A percentile compares a stretch with the other conserved stretches of the same genome.
Conservation (phyloP, 2,888 invertebrate genomes). For the Vandiemenella viatica region DNA sequence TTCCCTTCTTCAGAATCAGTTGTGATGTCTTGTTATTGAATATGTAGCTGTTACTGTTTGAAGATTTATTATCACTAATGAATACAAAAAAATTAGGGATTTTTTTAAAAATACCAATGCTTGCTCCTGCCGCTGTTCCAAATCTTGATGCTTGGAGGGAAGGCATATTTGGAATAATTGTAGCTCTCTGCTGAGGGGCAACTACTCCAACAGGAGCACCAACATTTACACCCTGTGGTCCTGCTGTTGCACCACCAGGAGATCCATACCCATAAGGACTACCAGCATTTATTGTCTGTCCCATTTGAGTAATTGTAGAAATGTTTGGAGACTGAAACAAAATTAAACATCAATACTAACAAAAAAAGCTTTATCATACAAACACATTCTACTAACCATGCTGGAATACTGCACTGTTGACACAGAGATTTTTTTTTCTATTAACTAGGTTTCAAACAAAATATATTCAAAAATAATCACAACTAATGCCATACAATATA, state of each 20-base stretch:
- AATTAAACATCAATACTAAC: too few relatives aligned
- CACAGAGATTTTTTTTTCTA: too few relatives aligned
- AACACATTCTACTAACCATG: too few relatives aligned
- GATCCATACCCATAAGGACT: conserved; percentile 29
- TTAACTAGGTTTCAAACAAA: neutral
- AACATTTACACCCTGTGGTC: conserved; percentile 22
- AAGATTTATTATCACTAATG: too few relatives aligned
- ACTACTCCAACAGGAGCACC: conserved; percentile 32
- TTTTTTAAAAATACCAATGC: conserved; percentile 17
- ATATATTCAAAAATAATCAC: neutral
- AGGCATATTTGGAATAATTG: conserved; percentile 25
- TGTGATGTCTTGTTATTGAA: too few relatives aligned
- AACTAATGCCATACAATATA: too few relatives aligned
- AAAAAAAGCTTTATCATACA: too few relatives aligned
- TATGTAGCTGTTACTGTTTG: too few relatives aligned
- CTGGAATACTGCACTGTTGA: too few relatives aligned
- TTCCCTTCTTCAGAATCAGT: too few relatives aligned
- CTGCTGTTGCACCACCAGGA: conserved; percentile 16
- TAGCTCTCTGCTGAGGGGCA: conserved; percentile 35
- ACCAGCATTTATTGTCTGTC: conserved; percentile 22
- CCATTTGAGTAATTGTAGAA: conserved; percentile 28
- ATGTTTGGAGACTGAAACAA: conserved; percentile 39
- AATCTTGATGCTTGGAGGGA: conserved; percentile 28
- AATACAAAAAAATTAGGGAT: too few relatives aligned
- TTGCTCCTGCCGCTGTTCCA: conserved; percentile 20